Percentiles rank a stretch among this genome's conserved stretches.
These are phyloP conservation scores for Troides aeacus DNA, from an alignment of 2,888 invertebrate species.

Conservation along the genomic window DNA sequence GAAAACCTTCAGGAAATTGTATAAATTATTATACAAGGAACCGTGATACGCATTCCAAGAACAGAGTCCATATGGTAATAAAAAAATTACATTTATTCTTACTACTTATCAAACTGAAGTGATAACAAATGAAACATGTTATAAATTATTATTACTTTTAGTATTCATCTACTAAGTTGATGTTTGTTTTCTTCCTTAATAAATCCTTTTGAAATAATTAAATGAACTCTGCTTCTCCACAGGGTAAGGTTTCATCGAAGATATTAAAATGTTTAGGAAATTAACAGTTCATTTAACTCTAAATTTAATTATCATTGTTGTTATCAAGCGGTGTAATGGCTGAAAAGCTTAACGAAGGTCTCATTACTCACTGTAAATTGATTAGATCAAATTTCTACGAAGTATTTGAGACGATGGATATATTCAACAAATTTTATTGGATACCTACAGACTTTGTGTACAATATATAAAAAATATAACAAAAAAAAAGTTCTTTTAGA, in stretches of 20 bases:
- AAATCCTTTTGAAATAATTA: neutral
- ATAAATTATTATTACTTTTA: neutral
- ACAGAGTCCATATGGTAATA: neutral
- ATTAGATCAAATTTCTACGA: conserved; percentile 10
- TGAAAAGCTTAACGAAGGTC: conserved; percentile 5
- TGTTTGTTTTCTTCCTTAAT: neutral
- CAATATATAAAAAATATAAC: neutral
- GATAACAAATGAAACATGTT: neutral
- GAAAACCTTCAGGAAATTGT: conserved; percentile 1
- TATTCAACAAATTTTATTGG: neutral
- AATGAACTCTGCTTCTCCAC: neutral
- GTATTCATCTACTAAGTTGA: neutral
- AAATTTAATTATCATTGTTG: conserved; percentile 19
- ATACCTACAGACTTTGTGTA: neutral
- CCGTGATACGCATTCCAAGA: neutral
- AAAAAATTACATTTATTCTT: neutral
- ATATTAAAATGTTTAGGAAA: conserved; percentile 20
- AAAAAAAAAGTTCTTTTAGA: neutral
- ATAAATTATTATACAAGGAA: neutral
- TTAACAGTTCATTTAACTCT: conserved; percentile 17
- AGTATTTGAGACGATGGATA: conserved; percentile 1
- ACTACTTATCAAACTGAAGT: neutral
- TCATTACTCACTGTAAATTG: conserved; percentile 18
- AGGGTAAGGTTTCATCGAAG: neutral
- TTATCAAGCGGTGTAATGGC: conserved; percentile 21